These are phyloP conservation scores for Peromyscus eremicus DNA, from an alignment of 2,797 vertebrate species.

Conservation along the genomic window DNA sequence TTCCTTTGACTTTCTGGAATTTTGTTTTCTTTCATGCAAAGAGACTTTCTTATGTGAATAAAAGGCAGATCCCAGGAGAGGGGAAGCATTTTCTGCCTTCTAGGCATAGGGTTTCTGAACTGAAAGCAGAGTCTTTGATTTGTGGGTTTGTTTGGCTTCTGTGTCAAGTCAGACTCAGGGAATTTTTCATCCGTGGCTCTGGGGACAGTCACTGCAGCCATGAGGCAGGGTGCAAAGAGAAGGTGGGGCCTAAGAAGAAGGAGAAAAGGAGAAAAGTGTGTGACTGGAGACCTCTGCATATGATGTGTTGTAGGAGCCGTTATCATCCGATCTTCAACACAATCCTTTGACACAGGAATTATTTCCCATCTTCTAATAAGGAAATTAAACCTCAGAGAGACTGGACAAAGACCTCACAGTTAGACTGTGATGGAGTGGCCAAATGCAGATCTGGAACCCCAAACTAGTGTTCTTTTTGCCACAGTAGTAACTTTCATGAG, in stretches of 20 bases:
- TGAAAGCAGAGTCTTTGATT: slow-evolving; percentile 24
- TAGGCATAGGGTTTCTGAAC: background rate
- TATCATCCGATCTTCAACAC: background rate
- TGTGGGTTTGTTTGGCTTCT: background rate
- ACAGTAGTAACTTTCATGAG: background rate
- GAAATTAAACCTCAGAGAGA: background rate
- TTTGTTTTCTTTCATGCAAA: slow-evolving; percentile 52
- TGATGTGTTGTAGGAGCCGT: background rate
- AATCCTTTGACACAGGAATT: background rate
- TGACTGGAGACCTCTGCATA: background rate
- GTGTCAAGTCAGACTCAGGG: background rate
- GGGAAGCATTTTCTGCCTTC: background rate
- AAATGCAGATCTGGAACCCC: background rate
- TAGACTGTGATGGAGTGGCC: background rate
- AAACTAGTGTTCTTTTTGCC: background rate
- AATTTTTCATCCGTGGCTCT: background rate
- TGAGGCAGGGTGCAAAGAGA: rapidly evolving
- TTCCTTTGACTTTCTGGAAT: slow-evolving; percentile 7
- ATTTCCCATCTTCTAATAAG: background rate
- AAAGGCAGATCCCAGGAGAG: background rate
- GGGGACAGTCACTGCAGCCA: background rate
- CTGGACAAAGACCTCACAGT: background rate
- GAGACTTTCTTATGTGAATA: slow-evolving; percentile 15
- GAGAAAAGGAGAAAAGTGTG: background rate
- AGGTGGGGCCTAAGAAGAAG: no score